phyloP scores from a whole-genome alignment of 2,797 vertebrate genomes.

The Tamandua tetradactyla region DNA sequence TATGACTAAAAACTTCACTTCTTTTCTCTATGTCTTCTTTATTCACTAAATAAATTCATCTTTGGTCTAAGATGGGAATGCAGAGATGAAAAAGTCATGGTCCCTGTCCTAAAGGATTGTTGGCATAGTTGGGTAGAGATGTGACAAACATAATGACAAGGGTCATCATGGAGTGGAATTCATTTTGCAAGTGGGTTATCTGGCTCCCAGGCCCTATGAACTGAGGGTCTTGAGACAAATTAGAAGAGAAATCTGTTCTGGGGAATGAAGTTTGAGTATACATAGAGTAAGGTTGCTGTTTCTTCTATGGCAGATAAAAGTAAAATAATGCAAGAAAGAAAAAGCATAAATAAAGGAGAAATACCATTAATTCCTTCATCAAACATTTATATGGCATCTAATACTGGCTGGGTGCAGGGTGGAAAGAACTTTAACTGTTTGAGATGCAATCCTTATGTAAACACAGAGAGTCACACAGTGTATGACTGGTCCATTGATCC shows the following conservation, averaged over 20 bases:
- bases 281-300: neutral
- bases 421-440: neutral
- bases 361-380: neutral
- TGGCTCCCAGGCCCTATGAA: neutral
- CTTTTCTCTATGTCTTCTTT: neutral
- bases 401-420: neutral
- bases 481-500: neutral
- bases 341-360: neutral
- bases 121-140: neutral
- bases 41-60: neutral
- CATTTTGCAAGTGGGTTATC: neutral
- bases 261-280: neutral
- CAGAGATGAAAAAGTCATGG: neutral
- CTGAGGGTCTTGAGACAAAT: neutral
- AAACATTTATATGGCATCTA: neutral
- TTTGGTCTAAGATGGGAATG: constrained; percentile 20
- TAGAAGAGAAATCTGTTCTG: neutral
- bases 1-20: neutral
- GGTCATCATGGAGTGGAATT: neutral
- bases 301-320: neutral
- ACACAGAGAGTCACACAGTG: neutral
- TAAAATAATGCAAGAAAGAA: neutral
- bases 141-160: neutral
- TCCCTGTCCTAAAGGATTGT: neutral
- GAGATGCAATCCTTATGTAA: neutral